phyloP scores from a whole-genome alignment of 2,113 vertebrate species.

The Eubucco bourcierii region DNA sequence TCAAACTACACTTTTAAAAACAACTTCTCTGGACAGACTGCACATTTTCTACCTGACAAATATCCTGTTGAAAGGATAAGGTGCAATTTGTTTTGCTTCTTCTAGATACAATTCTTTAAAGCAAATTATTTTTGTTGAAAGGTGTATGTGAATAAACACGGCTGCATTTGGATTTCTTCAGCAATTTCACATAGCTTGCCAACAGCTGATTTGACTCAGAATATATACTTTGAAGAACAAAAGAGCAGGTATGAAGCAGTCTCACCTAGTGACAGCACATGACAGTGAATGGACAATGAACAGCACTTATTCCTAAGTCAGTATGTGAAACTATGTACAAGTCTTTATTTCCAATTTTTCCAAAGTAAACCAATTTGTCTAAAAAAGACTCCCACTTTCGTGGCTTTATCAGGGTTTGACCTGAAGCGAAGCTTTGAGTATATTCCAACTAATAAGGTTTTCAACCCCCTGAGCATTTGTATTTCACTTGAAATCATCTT shows the following conservation, averaged over 20 bases:
- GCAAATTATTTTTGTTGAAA: background rate
- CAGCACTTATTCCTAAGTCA: background rate
- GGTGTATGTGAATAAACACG: background rate
- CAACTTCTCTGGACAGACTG: background rate
- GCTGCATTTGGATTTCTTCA: background rate
- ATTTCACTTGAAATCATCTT: constrained; percentile 7
- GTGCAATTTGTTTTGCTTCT: background rate
- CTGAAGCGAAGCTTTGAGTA: background rate
- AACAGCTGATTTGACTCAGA: background rate
- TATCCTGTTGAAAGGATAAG: background rate
- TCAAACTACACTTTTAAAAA: background rate
- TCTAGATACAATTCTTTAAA: background rate
- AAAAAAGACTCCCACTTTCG: background rate
- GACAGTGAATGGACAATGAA: background rate
- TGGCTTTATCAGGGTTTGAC: background rate
- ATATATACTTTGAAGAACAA: background rate
- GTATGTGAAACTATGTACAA: background rate
- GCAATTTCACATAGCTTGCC: background rate
- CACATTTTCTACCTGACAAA: background rate
- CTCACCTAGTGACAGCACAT: background rate
- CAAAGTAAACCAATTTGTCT: background rate
- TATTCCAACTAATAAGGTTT: background rate
- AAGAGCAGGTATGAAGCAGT: background rate
- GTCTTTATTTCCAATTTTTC: background rate
- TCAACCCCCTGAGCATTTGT: background rate